A percentile compares a stretch with the other conserved stretches of the same genome.
These are phyloP conservation scores for Tanaodytes sp. DNA, from an alignment of 2,888 invertebrate species.

Conservation along the genomic window DNA sequence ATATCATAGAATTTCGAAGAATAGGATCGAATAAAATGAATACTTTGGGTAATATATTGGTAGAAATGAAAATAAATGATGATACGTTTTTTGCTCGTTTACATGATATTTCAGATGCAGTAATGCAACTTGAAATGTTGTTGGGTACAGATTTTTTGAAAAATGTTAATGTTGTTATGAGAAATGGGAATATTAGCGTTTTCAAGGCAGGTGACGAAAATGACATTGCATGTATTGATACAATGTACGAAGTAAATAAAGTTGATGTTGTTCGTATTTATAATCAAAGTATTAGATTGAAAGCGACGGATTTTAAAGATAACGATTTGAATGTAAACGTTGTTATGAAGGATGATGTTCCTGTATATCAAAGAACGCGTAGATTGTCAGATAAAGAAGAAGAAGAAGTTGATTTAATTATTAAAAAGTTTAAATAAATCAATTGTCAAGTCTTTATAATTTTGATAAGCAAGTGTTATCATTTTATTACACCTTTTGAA, in stretches of 20 bases:
- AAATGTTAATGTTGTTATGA: background rate
- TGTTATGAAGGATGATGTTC: too few relatives aligned
- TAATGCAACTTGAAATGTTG: slow-evolving; percentile 3
- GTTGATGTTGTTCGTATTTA: background rate
- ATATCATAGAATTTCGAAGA: slow-evolving; percentile 25
- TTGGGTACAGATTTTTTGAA: slow-evolving; percentile 8
- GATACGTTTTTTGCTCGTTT: background rate
- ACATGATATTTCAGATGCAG: background rate
- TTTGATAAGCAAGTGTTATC: too few relatives aligned
- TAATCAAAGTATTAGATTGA: too few relatives aligned
- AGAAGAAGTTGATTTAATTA: too few relatives aligned
- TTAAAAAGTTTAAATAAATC: too few relatives aligned
- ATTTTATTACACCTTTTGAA: too few relatives aligned
- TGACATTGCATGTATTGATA: background rate
- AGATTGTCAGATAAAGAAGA: too few relatives aligned
- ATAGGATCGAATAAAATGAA: slow-evolving; percentile 11
- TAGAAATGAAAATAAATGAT: slow-evolving; percentile 26
- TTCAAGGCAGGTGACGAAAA: background rate
- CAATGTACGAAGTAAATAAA: background rate
- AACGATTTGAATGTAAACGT: too few relatives aligned
- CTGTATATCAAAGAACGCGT: too few relatives aligned
- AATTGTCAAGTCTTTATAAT: too few relatives aligned
- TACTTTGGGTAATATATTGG: slow-evolving; percentile 13
- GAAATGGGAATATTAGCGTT: background rate
- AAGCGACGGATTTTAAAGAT: too few relatives aligned